Percentiles rank a stretch among this genome's conserved stretches.
Conservation (phyloP, 1,140 invertebrate species). For the Drosophila repletoides region DNA sequence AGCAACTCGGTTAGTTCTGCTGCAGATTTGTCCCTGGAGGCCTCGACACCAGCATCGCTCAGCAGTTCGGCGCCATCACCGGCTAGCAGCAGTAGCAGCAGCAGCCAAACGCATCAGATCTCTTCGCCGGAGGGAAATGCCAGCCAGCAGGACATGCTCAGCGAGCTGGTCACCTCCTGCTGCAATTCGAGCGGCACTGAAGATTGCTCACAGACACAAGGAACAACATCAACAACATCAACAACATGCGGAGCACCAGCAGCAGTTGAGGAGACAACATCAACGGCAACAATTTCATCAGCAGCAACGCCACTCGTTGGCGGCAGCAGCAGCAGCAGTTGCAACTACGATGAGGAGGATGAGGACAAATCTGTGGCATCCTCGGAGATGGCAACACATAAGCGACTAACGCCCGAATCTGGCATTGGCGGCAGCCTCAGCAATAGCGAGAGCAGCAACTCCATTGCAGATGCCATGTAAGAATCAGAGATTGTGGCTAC, state of each 20-base stretch:
- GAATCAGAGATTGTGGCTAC: background rate
- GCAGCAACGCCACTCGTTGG: background rate
- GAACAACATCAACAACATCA: no score
- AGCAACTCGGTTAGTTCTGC: constrained; percentile 73
- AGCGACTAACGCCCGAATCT: constrained; percentile 71
- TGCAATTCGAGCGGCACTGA: constrained; percentile 69
- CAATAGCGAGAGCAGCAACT: constrained; percentile 75
- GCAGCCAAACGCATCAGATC: constrained; percentile 27
- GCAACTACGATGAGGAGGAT: constrained; percentile 63
- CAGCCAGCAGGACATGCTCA: constrained; percentile 70
- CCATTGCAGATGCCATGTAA: constrained; percentile 70
- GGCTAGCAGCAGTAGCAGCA: constrained; percentile 34
- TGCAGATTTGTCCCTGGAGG: constrained; percentile 73
- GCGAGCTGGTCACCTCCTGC: constrained; percentile 73
- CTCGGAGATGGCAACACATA: constrained; percentile 62
- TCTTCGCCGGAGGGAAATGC: constrained; percentile 40
- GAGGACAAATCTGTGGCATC: constrained; percentile 68
- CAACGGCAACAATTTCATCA: background rate
- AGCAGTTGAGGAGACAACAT: background rate
- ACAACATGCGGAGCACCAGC: no score
- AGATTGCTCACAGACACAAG: constrained; percentile 59
- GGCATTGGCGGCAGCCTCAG: constrained; percentile 77
- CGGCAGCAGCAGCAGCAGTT: constrained; percentile 39
- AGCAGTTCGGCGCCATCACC: constrained; percentile 53
- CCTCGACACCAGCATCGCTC: constrained; percentile 65